These are phyloP conservation scores for Scalopus aquaticus DNA, from an alignment of 2,113 vertebrate species.

Conservation along the genomic window DNA sequence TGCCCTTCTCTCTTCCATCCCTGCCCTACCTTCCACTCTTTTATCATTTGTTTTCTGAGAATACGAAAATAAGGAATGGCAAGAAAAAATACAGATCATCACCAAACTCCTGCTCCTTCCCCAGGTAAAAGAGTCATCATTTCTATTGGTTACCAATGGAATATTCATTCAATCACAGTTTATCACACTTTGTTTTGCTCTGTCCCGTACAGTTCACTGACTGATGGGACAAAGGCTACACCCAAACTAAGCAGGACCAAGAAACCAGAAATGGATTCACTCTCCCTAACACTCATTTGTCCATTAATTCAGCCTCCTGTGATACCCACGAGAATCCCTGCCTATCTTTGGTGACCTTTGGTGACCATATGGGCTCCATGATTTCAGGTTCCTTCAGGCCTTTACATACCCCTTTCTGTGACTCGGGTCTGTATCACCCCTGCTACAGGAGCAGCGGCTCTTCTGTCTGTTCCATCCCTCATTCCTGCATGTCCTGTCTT, in stretches of 20 bases:
- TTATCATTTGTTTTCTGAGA: slow-evolving; percentile 4
- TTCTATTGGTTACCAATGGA: neutral
- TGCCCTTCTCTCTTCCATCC: neutral
- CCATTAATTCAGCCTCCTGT: neutral
- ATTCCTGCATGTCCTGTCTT: neutral
- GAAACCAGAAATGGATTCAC: neutral
- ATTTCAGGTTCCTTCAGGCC: neutral
- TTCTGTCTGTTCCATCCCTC: neutral
- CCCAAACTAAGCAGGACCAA: neutral
- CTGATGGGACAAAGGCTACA: neutral
- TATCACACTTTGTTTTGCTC: neutral
- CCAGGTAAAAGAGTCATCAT: neutral
- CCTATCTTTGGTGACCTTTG: neutral
- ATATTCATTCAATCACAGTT: neutral
- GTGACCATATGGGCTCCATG: neutral
- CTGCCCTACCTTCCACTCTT: neutral
- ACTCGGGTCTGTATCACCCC: neutral
- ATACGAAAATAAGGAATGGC: neutral
- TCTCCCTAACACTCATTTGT: neutral
- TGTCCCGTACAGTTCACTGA: neutral
- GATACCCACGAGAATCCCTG: neutral
- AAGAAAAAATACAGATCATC: neutral
- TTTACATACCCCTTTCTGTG: neutral
- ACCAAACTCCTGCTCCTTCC: neutral
- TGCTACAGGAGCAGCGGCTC: neutral